Evolutionary conservation across 1,140 invertebrate genomes (phyloP).

Genomic region (Procambarus virginalis): DNA sequence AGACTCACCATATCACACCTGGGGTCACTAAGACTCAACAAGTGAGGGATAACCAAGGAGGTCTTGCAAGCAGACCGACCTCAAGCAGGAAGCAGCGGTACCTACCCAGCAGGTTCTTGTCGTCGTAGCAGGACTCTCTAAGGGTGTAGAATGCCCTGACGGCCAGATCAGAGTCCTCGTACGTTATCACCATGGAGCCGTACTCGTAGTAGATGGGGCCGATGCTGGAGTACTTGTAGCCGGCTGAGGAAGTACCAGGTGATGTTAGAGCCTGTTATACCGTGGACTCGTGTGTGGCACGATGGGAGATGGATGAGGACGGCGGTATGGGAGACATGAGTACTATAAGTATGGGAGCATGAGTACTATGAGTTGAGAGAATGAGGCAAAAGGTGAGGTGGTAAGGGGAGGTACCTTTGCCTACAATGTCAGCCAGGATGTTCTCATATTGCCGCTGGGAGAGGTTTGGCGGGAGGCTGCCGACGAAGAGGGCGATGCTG

Average conservation of each 20-base stretch:
- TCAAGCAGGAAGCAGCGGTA: no score
- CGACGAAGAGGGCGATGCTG: constrained; percentile 96
- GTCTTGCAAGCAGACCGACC: no score
- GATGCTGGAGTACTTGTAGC: constrained; percentile 96
- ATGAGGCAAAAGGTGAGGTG: no score
- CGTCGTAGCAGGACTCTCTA: constrained; percentile 94
- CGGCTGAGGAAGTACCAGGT: constrained; percentile 76
- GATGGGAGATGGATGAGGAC: no score
- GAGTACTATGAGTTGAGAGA: no score
- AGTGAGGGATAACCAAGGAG: no score
- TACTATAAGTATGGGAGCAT: no score
- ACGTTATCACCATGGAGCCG: constrained; percentile 98
- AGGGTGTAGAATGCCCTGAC: constrained; percentile 94
- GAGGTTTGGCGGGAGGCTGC: constrained; percentile 95
- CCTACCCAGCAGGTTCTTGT: constrained; percentile 94
- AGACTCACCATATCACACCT: no score
- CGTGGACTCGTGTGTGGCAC: no score
- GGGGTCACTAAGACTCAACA: no score
- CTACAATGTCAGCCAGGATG: constrained; percentile 95
- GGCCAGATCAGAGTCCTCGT: constrained; percentile 95
- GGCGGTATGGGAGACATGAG: no score
- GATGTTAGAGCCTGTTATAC: no score
- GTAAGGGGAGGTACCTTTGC: constrained; percentile 81
- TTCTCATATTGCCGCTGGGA: constrained; percentile 98
- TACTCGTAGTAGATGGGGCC: constrained; percentile 99